Evolutionary conservation across 2,113 vertebrate species (phyloP).

Genomic region (Trematomus loennbergii): DNA sequence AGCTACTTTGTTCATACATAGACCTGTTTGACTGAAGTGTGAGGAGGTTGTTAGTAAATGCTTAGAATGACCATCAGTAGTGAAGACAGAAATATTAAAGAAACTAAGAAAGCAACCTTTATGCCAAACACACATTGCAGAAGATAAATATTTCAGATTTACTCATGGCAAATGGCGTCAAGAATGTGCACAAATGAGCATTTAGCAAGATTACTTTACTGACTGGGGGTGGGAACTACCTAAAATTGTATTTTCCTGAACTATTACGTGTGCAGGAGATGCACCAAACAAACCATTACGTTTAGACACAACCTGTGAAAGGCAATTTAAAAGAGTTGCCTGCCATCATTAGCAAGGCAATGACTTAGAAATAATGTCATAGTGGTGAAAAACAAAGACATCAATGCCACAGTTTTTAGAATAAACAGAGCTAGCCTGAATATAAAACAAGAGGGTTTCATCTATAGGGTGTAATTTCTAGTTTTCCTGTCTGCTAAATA

Average conservation of each 20-base stretch:
- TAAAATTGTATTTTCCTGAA: constrained; percentile 10
- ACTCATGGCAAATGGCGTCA: neutral
- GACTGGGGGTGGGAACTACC: constrained; percentile 9
- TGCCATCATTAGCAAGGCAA: constrained; percentile 10
- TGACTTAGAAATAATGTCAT: constrained; percentile 39
- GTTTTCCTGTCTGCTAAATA: neutral
- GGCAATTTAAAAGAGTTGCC: neutral
- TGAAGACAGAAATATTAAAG: neutral
- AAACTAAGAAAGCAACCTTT: no score
- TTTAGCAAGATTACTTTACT: constrained; percentile 26
- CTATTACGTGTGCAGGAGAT: constrained; percentile 28
- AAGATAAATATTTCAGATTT: constrained; percentile 1
- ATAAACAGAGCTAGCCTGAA: constrained; percentile 16
- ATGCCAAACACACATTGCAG: neutral
- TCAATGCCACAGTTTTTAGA: constrained; percentile 17
- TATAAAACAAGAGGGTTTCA: neutral
- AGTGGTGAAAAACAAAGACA: constrained; percentile 41
- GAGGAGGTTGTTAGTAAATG: constrained; percentile 8
- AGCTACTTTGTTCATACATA: constrained; percentile 15
- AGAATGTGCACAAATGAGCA: neutral
- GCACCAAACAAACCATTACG: constrained; percentile 52
- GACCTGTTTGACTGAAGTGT: constrained; percentile 5
- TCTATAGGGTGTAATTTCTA: neutral
- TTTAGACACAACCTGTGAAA: constrained; percentile 47
- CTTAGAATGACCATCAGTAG: neutral